phyloP scores from a whole-genome alignment of 2,797 vertebrate genomes.

The Limosa lapponica region DNA sequence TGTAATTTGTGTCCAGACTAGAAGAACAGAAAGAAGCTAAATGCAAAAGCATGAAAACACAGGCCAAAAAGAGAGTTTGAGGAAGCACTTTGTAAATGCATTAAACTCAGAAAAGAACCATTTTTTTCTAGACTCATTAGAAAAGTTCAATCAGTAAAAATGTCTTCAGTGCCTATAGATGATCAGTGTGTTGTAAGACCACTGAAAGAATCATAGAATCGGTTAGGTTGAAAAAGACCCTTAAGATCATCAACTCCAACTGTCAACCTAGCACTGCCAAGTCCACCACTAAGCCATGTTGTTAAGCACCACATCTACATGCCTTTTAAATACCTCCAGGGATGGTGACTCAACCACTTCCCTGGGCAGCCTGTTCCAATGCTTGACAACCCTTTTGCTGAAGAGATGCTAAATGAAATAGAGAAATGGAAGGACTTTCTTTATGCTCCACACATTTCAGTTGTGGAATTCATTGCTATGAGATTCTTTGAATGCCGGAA shows the following conservation, averaged over 20 bases:
- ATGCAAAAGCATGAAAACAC: neutral
- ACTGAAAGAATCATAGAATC: neutral
- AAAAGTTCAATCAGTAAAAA: neutral
- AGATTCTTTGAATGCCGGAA: neutral
- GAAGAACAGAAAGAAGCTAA: neutral
- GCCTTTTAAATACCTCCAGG: neutral
- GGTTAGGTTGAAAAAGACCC: neutral
- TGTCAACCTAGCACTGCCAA: neutral
- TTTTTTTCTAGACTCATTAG: neutral
- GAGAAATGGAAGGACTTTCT: neutral
- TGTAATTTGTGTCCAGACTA: neutral
- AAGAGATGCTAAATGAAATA: neutral
- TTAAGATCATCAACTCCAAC: neutral
- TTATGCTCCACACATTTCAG: neutral
- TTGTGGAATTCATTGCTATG: neutral
- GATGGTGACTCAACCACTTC: too few relatives aligned
- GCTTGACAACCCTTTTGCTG: neutral
- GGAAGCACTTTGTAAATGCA: neutral
- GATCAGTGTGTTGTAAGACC: neutral
- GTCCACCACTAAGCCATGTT: neutral
- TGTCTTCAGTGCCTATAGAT: neutral
- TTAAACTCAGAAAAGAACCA: neutral
- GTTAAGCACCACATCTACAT: neutral
- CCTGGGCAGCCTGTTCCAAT: neutral
- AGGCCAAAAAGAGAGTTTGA: neutral